These are phyloP conservation scores for Rhinolophus sinicus DNA, from an alignment of 2,113 vertebrate species.

Conservation along the genomic window DNA sequence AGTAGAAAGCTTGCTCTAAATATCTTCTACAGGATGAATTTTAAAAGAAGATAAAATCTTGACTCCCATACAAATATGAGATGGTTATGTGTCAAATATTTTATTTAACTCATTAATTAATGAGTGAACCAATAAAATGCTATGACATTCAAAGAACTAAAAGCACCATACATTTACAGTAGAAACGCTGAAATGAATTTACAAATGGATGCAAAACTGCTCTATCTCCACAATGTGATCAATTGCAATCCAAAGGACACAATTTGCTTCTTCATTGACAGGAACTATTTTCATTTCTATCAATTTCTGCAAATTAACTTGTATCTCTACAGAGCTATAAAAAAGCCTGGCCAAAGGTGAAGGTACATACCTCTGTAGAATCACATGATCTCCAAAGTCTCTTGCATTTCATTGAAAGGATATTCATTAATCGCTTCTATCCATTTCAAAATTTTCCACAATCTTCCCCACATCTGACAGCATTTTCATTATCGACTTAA, in stretches of 20 bases:
- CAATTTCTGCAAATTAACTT: not conserved
- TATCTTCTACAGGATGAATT: not conserved
- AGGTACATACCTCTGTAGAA: not conserved
- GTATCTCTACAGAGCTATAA: not conserved
- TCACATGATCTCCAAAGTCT: not conserved
- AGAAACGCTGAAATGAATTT: not conserved
- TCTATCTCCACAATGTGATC: not conserved
- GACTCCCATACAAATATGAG: not conserved
- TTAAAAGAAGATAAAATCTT: not conserved
- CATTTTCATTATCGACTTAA: not conserved
- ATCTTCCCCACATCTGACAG: not conserved
- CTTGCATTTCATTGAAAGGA: not conserved
- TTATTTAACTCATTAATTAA: not conserved
- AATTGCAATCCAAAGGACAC: not conserved
- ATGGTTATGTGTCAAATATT: not conserved
- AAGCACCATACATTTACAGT: not conserved
- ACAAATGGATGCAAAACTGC: not conserved
- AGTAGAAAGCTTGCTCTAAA: not conserved
- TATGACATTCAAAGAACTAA: not conserved
- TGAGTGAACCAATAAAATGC: not conserved
- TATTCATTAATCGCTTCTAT: not conserved
- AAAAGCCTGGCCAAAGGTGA: not conserved
- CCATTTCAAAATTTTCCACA: not conserved
- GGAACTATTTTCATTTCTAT: not conserved
- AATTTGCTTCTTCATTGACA: not conserved